Evolutionary conservation across 2,113 vertebrate species (phyloP).

Genomic region (Scalopus aquaticus): DNA sequence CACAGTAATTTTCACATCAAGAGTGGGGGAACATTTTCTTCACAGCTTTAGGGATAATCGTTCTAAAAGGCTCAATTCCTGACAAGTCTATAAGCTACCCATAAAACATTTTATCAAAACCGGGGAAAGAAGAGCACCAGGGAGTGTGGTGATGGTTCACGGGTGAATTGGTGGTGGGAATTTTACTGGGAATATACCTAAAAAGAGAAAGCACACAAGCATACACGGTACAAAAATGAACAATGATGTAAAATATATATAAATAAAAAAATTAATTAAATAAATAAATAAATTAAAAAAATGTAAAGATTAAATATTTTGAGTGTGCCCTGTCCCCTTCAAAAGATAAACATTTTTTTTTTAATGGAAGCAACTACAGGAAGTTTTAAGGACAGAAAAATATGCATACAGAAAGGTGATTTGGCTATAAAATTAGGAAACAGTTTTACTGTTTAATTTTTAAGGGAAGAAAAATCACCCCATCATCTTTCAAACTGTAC

Average conservation of each 20-base stretch:
- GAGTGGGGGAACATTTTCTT: not conserved
- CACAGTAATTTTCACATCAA: not conserved
- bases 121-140: too few species aligned
- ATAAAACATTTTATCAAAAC: not conserved
- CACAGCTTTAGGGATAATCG: not conserved
- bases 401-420: not conserved
- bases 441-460: not conserved
- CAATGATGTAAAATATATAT: too few species aligned
- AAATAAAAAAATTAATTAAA: too few species aligned
- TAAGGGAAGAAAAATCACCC: not conserved
- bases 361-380: not conserved
- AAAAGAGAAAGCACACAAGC: too few species aligned
- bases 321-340: not conserved
- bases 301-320: too few species aligned
- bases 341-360: not conserved
- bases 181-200: too few species aligned
- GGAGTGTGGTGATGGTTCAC: too few species aligned
- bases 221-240: too few species aligned
- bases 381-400: not conserved
- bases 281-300: too few species aligned
- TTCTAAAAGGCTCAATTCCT: constrained; percentile 8
- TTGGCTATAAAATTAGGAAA: not conserved
- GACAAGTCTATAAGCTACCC: not conserved
- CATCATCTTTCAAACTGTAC: not conserved
- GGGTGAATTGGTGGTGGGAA: too few species aligned